Evolutionary conservation across 2,797 vertebrate genomes (phyloP).

Genomic region (Phalanger gymnotis): DNA sequence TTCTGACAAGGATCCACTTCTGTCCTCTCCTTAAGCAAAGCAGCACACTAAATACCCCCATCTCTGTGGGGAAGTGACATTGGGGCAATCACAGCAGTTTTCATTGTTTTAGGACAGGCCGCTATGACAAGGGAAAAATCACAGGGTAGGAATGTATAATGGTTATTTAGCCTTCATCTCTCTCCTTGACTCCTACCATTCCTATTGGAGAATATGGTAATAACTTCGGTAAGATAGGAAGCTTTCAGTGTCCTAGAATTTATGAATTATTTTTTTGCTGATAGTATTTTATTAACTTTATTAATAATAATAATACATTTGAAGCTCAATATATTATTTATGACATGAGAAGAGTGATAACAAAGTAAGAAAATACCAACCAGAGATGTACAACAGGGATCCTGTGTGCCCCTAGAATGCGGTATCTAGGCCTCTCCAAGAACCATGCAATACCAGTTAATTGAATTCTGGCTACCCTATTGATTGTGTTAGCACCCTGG

Average conservation of each 20-base stretch:
- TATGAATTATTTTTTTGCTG: neutral
- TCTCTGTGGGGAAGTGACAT: neutral
- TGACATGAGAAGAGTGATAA: neutral
- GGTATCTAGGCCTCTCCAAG: neutral
- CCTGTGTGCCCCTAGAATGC: neutral
- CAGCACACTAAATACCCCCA: neutral
- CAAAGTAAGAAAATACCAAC: neutral
- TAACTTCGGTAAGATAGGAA: constrained; percentile 40
- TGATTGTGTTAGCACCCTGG: neutral
- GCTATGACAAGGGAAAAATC: neutral
- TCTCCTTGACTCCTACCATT: neutral
- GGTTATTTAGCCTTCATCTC: neutral
- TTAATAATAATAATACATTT: neutral
- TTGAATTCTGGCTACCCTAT: neutral
- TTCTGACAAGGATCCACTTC: neutral
- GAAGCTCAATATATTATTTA: neutral
- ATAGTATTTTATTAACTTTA: neutral
- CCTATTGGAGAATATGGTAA: neutral
- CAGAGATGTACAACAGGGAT: neutral
- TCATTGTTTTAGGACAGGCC: neutral
- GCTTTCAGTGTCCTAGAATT: constrained; percentile 33
- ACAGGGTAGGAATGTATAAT: neutral
- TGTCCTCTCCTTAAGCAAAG: neutral
- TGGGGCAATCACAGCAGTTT: neutral
- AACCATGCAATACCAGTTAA: neutral